A percentile compares a stretch with the other conserved stretches of the same genome.
Conservation (phyloP, 2,888 invertebrate genomes). For the Spilosoma lubricipeda region DNA sequence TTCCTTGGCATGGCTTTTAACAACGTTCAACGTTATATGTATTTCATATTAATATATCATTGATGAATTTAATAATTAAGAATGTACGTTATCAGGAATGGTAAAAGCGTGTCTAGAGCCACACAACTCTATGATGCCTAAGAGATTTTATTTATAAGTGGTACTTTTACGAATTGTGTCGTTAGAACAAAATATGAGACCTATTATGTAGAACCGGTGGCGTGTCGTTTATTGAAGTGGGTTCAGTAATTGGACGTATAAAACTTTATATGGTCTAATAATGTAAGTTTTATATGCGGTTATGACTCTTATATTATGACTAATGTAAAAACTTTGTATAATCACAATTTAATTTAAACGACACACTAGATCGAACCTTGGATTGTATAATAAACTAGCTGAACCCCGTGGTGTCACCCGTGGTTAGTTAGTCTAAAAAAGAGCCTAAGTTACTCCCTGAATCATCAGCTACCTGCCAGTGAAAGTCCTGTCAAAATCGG, state of each 20-base stretch:
- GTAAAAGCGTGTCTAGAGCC: slow-evolving; percentile 33
- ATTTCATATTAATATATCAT: slow-evolving; percentile 37
- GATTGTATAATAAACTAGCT: not conserved
- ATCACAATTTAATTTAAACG: not conserved
- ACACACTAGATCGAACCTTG: not conserved
- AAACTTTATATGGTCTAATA: not conserved
- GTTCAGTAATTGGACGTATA: slow-evolving; percentile 23
- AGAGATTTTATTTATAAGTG: not conserved
- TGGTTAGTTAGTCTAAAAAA: too few relatives aligned
- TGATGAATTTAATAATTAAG: slow-evolving; percentile 47
- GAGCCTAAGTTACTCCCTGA: too few relatives aligned
- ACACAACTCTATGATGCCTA: slow-evolving; percentile 31
- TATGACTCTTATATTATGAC: not conserved
- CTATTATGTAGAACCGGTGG: slow-evolving; percentile 15
- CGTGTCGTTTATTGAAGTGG: slow-evolving; percentile 10
- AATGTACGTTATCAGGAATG: slow-evolving; percentile 50
- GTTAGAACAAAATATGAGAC: slow-evolving; percentile 28
- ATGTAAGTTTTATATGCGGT: not conserved
- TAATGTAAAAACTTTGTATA: not conserved
- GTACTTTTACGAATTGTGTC: slow-evolving; percentile 15
- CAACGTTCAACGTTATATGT: slow-evolving; percentile 11
- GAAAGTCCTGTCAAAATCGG: too few relatives aligned
- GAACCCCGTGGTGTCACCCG: too few relatives aligned
- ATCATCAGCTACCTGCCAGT: too few relatives aligned
- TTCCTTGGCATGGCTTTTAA: slow-evolving; percentile 17